Evolutionary conservation across 2,113 vertebrate species (phyloP), one percentile per base, ranked within the genome.

Genomic region (Otolemur garnettii): DNA sequence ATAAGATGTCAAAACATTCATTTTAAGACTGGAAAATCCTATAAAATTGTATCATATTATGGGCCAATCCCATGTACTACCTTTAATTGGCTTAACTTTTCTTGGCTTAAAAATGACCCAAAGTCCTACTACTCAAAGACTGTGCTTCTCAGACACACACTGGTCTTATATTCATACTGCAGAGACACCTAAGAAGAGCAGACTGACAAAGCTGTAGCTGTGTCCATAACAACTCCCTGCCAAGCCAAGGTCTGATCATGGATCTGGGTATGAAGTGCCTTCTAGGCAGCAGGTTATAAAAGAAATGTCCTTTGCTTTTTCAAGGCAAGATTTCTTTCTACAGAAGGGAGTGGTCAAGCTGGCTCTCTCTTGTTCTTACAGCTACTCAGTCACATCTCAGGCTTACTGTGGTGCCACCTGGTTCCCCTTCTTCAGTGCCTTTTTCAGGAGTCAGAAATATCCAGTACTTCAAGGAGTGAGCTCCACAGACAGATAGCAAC

Each of bases 101-200:
- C 75, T 77, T 75, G 17, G 42, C 55, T 95, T 93, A 94, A 79
- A 94, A 93, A 93, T 13, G 38, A 94, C 59, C 38, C 71, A 21
- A 88, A 68, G 69, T 84, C 22, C 83, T 93, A 50, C 38, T 78
- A 21, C 45, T 77, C 33, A 90, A 64, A 92, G 53, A 66, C 21
- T 57, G 14, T 89, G 71, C 80, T 84, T 92, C 66, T 26, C 7
- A 87, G 35, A 53, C 13, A 45, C 64, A 81, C 30, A 62, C 7
- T 88, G 30, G 50, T 74, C 35, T 91, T 78, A 7, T 18, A 53
- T 8, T 35, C 9, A 87, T 69, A 55, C 50, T 62, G 24, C 38
- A 92, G 33, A 92, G 38, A 33, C 26, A 90, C 55, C 62, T 19
- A 42, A 50, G 17, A 68, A 68, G n/a, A 78, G 87, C 24, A 22